These are phyloP conservation scores for Drosophila lacteicornis DNA, from an alignment of 1,140 invertebrate genomes.

Conservation along the genomic window DNA sequence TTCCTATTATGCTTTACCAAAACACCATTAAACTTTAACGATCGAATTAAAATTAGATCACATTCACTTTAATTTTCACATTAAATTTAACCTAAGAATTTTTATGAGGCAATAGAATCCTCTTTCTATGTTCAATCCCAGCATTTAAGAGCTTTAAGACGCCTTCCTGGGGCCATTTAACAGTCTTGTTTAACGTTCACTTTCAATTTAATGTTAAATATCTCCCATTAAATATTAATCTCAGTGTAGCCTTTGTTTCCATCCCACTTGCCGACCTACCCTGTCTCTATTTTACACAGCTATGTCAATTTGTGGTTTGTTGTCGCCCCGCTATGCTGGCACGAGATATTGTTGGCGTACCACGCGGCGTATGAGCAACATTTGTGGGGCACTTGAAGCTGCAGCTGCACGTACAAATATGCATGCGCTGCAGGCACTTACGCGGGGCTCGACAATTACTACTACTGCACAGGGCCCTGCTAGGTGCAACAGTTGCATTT, in stretches of 20 bases:
- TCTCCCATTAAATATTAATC: neutral
- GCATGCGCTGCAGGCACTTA: constrained; percentile 35
- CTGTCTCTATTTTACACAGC: constrained; percentile 19
- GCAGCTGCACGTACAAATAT: constrained; percentile 36
- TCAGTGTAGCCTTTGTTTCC: neutral
- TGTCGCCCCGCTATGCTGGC: constrained; percentile 24
- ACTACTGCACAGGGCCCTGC: constrained; percentile 16
- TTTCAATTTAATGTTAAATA: neutral
- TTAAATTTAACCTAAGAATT: too few species aligned
- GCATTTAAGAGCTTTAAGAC: neutral
- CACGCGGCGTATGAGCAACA: constrained; percentile 45
- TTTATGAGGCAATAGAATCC: too few species aligned
- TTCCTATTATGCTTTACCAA: too few species aligned
- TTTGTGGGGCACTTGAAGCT: constrained; percentile 23
- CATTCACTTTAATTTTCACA: neutral
- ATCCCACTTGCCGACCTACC: neutral
- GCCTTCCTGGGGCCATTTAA: neutral
- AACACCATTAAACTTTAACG: neutral
- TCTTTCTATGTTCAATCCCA: neutral
- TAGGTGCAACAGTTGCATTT: constrained; percentile 37
- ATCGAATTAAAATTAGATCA: neutral
- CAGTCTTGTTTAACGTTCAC: neutral
- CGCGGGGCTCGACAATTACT: constrained; percentile 28
- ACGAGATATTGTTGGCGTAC: constrained; percentile 26
- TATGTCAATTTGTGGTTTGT: constrained; percentile 46